phyloP scores from a whole-genome alignment of 2,113 vertebrate species.

The Pomatorhinus ruficollis region DNA sequence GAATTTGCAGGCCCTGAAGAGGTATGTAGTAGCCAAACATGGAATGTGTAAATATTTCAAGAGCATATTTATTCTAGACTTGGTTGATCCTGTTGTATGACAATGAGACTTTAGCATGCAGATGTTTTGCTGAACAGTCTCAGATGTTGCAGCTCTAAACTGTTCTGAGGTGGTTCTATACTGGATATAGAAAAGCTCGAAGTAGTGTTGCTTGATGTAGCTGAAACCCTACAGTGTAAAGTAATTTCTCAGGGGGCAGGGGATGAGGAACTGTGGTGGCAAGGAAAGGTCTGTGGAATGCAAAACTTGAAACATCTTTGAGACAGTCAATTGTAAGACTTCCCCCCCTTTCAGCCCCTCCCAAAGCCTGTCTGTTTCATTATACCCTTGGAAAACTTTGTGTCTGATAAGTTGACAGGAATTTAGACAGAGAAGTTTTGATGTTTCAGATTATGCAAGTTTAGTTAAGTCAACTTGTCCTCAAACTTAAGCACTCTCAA shows the following conservation, averaged over 20 bases:
- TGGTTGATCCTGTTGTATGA: background rate
- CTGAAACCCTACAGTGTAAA: background rate
- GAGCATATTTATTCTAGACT: background rate
- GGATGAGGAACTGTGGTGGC: background rate
- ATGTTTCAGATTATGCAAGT: background rate
- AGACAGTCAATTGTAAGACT: background rate
- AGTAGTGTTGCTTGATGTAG: background rate
- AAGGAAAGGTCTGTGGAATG: background rate
- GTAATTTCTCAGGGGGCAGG: accelerated
- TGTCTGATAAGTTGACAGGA: background rate
- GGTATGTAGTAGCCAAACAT: background rate
- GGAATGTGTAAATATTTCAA: background rate
- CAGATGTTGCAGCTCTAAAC: background rate
- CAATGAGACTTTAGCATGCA: background rate
- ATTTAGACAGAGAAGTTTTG: background rate
- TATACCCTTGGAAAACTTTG: background rate
- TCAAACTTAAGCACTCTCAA: background rate
- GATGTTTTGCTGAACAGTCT: background rate
- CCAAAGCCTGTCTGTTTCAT: background rate
- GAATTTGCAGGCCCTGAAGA: background rate
- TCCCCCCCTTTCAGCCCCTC: accelerated
- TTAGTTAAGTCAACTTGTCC: background rate
- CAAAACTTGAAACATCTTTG: background rate
- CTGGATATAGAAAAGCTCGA: background rate
- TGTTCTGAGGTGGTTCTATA: background rate